phyloP scores from a whole-genome alignment of 2,888 invertebrate species.

The Hesperia comma region DNA sequence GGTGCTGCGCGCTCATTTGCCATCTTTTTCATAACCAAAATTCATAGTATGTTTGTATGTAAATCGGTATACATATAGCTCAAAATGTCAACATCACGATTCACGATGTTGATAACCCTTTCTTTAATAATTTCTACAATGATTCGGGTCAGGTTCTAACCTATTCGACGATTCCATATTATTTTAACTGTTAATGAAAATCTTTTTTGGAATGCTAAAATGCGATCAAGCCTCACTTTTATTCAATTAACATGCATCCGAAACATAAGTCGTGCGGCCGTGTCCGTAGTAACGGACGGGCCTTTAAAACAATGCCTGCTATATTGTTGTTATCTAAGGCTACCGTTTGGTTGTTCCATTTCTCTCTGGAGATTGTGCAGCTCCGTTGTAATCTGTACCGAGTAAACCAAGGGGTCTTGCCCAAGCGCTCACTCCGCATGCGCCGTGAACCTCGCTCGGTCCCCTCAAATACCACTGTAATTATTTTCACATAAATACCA shows the following conservation, averaged over 20 bases:
- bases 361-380: conserved; percentile 23
- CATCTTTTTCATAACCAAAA: too few relatives aligned
- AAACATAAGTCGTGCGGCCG: neutral
- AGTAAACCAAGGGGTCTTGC: conserved; percentile 37
- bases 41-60: too few relatives aligned
- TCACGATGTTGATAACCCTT: too few relatives aligned
- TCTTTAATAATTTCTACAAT: too few relatives aligned
- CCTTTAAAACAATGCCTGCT: neutral
- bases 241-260: neutral
- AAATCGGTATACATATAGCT: too few relatives aligned
- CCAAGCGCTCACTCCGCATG: conserved; percentile 43
- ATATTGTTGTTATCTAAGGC: conserved; percentile 8
- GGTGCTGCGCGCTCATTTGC: too few relatives aligned
- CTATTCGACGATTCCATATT: neutral
- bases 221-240: neutral
- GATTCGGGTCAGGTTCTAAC: neutral
- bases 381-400: conserved; percentile 34
- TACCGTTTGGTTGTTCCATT: conserved; percentile 27
- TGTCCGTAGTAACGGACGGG: neutral
- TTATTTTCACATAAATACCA: conserved; percentile 43
- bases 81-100: too few relatives aligned
- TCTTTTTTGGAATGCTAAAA: neutral
- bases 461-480: conserved; percentile 43
- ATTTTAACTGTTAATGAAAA: neutral
- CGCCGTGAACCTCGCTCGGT: conserved; percentile 40